These are phyloP conservation scores for Sarcoramphus papa DNA, from an alignment of 2,797 vertebrate species.

Conservation along the genomic window DNA sequence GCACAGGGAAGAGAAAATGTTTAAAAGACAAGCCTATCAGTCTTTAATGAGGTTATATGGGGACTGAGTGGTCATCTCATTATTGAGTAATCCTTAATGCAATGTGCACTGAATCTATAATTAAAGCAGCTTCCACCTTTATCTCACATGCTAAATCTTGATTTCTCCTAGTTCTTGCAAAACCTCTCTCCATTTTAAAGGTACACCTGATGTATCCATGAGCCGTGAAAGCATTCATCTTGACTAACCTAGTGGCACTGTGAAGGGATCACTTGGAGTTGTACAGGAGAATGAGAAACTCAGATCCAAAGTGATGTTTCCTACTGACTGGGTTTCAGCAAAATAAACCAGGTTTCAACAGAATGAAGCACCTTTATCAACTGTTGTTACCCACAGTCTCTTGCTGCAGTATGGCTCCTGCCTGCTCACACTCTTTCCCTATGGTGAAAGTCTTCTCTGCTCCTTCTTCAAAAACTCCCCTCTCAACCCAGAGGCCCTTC, in stretches of 20 bases:
- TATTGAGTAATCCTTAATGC: conserved; percentile 40
- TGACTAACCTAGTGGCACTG: not conserved
- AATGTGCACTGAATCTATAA: conserved; percentile 16
- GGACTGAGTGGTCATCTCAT: conserved; percentile 44
- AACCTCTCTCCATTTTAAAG: not conserved
- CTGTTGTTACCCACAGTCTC: not conserved
- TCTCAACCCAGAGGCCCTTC: not conserved
- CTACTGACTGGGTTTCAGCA: not conserved
- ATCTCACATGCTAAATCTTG: not conserved
- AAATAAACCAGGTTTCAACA: not conserved
- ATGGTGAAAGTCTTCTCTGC: not conserved
- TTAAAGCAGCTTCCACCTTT: conserved; percentile 38
- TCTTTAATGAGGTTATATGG: conserved; percentile 38
- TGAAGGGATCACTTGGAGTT: not conserved
- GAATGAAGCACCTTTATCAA: not conserved
- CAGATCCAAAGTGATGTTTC: not conserved
- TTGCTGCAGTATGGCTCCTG: not conserved
- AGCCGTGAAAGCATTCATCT: not conserved
- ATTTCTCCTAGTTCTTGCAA: conserved; percentile 31
- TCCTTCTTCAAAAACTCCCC: not conserved
- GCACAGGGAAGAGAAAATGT: conserved; percentile 9
- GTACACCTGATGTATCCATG: not conserved
- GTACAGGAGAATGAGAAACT: not conserved
- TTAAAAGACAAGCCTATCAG: conserved; percentile 33
- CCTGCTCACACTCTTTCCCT: not conserved